Conservation (phyloP, 2,888 invertebrate genomes). For the Xestia rhomboidea region DNA sequence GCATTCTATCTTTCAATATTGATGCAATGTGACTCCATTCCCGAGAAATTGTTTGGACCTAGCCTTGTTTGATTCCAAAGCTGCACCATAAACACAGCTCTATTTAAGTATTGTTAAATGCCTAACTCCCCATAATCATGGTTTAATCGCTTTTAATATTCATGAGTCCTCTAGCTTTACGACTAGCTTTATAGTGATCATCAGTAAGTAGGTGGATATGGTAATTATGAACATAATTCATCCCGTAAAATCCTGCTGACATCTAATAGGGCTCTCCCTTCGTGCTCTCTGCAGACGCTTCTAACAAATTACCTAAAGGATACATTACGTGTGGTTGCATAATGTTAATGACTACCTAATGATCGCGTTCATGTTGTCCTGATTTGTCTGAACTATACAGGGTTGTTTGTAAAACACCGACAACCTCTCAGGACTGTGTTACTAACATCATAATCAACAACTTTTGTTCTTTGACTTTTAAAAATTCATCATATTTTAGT, state of each 20-base stretch:
- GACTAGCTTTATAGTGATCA: constrained; percentile 13
- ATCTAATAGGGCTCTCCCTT: constrained; percentile 5
- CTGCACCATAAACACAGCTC: background rate
- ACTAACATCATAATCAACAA: no score
- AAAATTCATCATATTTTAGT: no score
- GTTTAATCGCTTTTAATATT: constrained; percentile 20
- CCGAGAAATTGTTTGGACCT: background rate
- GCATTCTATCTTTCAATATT: background rate
- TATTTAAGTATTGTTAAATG: background rate
- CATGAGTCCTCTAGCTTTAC: background rate
- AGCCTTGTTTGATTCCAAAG: background rate
- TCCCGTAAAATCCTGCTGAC: background rate
- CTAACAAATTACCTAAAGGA: constrained; percentile 5
- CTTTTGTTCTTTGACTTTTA: no score
- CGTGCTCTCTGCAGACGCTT: background rate
- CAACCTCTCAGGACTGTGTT: no score
- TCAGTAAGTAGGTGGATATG: constrained; percentile 14
- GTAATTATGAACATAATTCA: constrained; percentile 21
- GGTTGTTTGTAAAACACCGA: no score
- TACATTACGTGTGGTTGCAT: background rate
- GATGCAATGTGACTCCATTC: constrained; percentile 3
- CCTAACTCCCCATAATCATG: constrained; percentile 1
- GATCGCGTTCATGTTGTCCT: background rate
- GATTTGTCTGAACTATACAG: no score
- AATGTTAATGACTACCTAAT: background rate